phyloP scores from a whole-genome alignment of 2,888 invertebrate genomes.

The Leptothorax acervorum region DNA sequence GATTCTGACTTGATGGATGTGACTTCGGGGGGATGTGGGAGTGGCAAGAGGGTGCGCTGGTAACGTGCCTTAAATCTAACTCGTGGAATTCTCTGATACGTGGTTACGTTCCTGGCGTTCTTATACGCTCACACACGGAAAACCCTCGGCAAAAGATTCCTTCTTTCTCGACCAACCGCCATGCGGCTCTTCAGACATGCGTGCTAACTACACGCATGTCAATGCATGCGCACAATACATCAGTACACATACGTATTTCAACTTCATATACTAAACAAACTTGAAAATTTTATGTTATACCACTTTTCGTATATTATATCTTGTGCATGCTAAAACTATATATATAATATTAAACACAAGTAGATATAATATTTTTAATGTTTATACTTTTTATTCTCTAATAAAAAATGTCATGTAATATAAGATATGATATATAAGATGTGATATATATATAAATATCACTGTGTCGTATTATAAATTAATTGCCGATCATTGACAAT shows the following conservation, averaged over 20 bases:
- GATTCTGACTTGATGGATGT: conserved; percentile 73
- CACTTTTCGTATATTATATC: neutral
- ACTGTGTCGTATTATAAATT: neutral
- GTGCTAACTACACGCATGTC: conserved; percentile 56
- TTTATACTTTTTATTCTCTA: neutral
- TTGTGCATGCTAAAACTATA: neutral
- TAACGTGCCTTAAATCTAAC: conserved; percentile 63
- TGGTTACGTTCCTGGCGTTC: conserved; percentile 54
- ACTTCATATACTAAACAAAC: neutral
- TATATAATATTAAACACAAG: neutral
- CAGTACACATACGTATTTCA: neutral
- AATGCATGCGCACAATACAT: neutral
- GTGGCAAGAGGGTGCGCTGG: conserved; percentile 73
- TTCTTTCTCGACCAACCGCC: conserved; percentile 69
- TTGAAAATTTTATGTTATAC: neutral
- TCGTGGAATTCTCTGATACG: conserved; percentile 64
- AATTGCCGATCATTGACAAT: neutral
- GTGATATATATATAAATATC: neutral
- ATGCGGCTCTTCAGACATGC: conserved; percentile 64
- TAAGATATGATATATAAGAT: neutral
- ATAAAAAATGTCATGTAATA: neutral
- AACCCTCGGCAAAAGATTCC: conserved; percentile 56
- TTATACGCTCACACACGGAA: conserved; percentile 68
- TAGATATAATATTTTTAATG: neutral
- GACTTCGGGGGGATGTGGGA: conserved; percentile 70